These are phyloP conservation scores for Hexactinellida sp. DNA, from an alignment of 37 sponge, comb jelly and placozoan genomes.

Conservation along the genomic window DNA sequence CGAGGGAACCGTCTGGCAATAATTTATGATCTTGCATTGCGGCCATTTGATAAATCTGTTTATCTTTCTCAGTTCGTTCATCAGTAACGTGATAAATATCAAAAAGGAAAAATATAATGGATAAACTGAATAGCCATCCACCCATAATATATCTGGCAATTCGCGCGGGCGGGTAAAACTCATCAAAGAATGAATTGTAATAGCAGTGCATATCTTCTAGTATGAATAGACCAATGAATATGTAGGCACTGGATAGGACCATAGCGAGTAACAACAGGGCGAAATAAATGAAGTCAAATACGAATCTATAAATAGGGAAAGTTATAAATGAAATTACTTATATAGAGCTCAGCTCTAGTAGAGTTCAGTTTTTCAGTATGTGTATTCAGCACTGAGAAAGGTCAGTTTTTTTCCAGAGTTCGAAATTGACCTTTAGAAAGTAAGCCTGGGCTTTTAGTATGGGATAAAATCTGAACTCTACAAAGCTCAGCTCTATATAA, in stretches of 20 bases:
- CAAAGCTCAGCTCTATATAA: too few relatives aligned
- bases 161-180: neutral
- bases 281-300: neutral
- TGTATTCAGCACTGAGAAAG: too few relatives aligned
- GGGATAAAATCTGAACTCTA: too few relatives aligned
- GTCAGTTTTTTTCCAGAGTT: too few relatives aligned
- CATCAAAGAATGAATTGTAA: neutral
- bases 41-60: slow-evolving; percentile 12
- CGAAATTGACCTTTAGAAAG: too few relatives aligned
- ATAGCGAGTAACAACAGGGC: neutral
- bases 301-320: neutral
- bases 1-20: neutral
- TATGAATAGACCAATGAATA: neutral
- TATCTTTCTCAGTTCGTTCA: neutral
- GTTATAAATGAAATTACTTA: too few relatives aligned
- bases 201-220: neutral
- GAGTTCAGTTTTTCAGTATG: too few relatives aligned
- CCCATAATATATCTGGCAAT: neutral
- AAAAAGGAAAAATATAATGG: neutral
- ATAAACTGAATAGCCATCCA: neutral
- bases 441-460: too few relatives aligned
- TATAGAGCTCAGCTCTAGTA: too few relatives aligned
- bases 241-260: neutral
- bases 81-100: slow-evolving; percentile 16
- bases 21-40: slow-evolving; percentile 4